A percentile compares a stretch with the other conserved stretches of the same genome.
Conservation (phyloP, 2,113 vertebrate species). For the Tyrannus savana region DNA sequence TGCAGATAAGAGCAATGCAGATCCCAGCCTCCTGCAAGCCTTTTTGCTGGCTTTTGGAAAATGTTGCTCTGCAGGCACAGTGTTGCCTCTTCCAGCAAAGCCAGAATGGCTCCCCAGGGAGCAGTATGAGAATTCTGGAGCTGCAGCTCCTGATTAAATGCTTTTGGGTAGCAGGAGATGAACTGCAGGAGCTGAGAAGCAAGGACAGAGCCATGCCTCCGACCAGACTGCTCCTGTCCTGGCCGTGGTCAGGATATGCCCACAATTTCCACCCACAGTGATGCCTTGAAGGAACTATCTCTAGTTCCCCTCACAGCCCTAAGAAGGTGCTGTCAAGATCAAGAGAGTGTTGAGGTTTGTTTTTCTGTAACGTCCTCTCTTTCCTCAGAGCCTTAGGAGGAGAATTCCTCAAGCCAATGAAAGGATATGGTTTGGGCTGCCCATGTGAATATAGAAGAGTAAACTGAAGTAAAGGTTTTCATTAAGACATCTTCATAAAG, state of each 20-base stretch:
- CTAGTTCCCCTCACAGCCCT: not conserved
- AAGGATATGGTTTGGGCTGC: not conserved
- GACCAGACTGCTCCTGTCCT: fast-evolving
- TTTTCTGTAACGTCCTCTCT: fast-evolving
- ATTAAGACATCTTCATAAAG: not conserved
- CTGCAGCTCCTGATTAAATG: not conserved
- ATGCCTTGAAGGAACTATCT: not conserved
- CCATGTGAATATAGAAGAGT: not conserved
- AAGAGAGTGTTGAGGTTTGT: fast-evolving
- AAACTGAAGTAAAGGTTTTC: not conserved
- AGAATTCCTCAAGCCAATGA: not conserved
- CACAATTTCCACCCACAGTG: not conserved
- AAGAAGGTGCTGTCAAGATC: not conserved
- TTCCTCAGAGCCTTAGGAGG: not conserved
- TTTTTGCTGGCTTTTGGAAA: not conserved
- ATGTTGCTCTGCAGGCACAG: fast-evolving
- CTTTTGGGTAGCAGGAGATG: not conserved
- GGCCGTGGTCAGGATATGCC: too few species aligned
- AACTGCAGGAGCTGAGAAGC: not conserved
- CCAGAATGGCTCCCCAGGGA: not conserved
- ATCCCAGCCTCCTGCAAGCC: not conserved
- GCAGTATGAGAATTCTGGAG: not conserved
- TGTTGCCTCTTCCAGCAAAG: not conserved
- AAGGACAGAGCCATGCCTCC: fast-evolving
- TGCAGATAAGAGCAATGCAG: not conserved